Evolutionary conservation across 2,797 vertebrate genomes (phyloP).

Genomic region (Sciurus carolinensis): DNA sequence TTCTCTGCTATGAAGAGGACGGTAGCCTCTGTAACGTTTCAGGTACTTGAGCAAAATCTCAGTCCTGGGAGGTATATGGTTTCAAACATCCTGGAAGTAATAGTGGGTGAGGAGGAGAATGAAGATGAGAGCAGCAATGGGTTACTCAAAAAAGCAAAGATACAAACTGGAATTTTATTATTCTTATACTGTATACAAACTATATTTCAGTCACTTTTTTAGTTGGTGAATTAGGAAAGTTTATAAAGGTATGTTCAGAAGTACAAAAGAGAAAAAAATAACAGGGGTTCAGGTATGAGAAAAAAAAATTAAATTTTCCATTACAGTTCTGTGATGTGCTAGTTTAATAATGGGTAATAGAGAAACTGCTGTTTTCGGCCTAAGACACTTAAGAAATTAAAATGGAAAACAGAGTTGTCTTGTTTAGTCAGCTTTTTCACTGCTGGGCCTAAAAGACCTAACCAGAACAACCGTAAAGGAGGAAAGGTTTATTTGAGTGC

Average conservation of each 20-base stretch:
- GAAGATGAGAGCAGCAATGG: neutral
- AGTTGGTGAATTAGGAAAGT: slow-evolving; percentile 1
- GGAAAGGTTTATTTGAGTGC: too few relatives aligned
- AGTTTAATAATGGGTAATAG: neutral
- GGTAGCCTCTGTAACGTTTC: slow-evolving; percentile 87
- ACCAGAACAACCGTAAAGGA: too few relatives aligned
- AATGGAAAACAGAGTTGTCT: neutral
- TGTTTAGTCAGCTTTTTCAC: too few relatives aligned
- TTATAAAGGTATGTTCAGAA: slow-evolving; percentile 56
- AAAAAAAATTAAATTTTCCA: slow-evolving; percentile 6
- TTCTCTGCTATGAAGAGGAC: slow-evolving; percentile 76
- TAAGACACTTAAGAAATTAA: slow-evolving; percentile 47
- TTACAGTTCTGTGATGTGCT: slow-evolving; percentile 27
- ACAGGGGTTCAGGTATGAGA: neutral
- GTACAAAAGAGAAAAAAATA: slow-evolving; percentile 39
- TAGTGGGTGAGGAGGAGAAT: neutral
- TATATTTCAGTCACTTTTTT: slow-evolving; percentile 19
- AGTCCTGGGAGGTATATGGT: slow-evolving; percentile 81
- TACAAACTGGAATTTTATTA: slow-evolving; percentile 48
- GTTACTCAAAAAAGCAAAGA: neutral
- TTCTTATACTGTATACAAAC: slow-evolving; percentile 64
- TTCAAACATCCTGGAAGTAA: slow-evolving; percentile 82
- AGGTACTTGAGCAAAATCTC: slow-evolving; percentile 87
- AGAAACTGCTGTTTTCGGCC: neutral
- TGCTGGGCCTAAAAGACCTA: too few relatives aligned